Percentiles rank a stretch among this genome's conserved stretches.
phyloP scores from a whole-genome alignment of 2,797 vertebrate genomes.

The Coracias cyanogaster region DNA sequence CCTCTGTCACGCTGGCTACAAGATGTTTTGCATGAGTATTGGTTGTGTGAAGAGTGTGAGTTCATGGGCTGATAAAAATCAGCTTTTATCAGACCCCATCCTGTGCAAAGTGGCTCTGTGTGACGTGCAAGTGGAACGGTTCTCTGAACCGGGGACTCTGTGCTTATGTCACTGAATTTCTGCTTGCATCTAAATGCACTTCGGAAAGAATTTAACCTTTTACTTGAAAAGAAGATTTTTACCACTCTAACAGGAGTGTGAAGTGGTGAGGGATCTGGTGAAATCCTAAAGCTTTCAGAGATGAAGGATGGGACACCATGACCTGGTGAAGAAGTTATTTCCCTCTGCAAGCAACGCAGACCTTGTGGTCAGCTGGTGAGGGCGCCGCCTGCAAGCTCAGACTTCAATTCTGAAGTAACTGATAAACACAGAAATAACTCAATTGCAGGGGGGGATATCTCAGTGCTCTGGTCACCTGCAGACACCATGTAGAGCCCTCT shows the following conservation, averaged over 20 bases:
- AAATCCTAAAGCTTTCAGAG: neutral
- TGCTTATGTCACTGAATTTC: neutral
- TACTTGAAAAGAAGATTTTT: neutral
- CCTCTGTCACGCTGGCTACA: neutral
- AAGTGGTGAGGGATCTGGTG: neutral
- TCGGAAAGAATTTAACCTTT: neutral
- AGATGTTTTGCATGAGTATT: neutral
- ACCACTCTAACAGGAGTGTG: neutral
- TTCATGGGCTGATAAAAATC: neutral
- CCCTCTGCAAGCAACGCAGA: neutral
- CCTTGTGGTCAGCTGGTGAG: neutral
- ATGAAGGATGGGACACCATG: neutral
- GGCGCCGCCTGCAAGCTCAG: neutral
- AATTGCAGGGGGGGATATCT: neutral
- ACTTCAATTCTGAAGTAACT: neutral
- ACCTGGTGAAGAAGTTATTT: neutral
- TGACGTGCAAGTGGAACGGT: rapidly evolving
- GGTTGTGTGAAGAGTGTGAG: neutral
- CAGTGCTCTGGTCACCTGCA: neutral
- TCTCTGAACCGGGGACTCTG: neutral
- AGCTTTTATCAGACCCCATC: neutral
- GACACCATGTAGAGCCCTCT: neutral
- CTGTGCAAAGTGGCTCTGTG: neutral
- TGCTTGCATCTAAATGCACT: neutral
- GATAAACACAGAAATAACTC: neutral